Conservation (phyloP, 2,797 vertebrate genomes). For the Takifugu rubripes region DNA sequence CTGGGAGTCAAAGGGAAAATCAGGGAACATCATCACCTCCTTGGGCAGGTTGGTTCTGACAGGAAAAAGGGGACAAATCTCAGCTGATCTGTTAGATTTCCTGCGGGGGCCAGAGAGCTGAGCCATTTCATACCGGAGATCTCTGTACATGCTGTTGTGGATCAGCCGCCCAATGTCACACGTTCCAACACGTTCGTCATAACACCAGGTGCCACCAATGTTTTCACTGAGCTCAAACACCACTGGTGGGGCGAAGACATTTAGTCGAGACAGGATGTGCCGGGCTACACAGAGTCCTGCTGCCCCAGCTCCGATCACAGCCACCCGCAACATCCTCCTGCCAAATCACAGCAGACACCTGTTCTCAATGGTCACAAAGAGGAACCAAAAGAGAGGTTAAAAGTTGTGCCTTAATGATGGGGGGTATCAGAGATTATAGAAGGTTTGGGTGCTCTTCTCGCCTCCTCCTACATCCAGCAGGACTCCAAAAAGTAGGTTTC, state of each 20-base stretch:
- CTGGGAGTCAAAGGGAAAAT: conserved; percentile 74
- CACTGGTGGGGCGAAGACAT: conserved; percentile 67
- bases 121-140: conserved; percentile 66
- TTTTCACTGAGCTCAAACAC: conserved; percentile 68
- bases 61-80: not conserved
- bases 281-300: conserved; percentile 77
- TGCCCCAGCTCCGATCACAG: conserved; percentile 77
- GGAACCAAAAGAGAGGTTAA: too few relatives aligned
- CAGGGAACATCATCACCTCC: conserved; percentile 84
- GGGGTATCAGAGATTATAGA: too few relatives aligned
- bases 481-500: too few relatives aligned
- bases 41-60: conserved; percentile 83
- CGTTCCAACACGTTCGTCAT: conserved; percentile 58
- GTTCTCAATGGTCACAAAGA: not conserved
- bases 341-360: not conserved
- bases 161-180: conserved; percentile 34
- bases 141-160: conserved; percentile 81
- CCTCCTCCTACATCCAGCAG: too few relatives aligned
- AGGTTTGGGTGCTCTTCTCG: too few relatives aligned
- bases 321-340: conserved; percentile 59
- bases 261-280: conserved; percentile 67
- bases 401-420: too few relatives aligned
- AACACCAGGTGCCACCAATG: conserved; percentile 82
- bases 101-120: not conserved
- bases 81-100: not conserved